Base-by-base conservation (phyloP, 1,140 invertebrate species). In the Drosophila parvula region DNA sequence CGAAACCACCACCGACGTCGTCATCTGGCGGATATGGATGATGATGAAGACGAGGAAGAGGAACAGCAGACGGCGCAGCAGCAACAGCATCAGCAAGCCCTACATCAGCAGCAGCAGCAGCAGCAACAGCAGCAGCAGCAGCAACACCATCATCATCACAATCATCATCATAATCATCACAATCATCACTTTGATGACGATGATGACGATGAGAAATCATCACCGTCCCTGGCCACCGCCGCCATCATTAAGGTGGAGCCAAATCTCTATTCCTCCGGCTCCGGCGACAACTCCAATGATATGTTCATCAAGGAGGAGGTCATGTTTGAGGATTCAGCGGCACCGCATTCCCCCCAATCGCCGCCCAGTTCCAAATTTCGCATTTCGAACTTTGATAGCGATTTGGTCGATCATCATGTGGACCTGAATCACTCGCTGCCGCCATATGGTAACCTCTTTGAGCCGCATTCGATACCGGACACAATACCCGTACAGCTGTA, bases 1-100 rank as follows among this genome's bases (percentile, higher is more conserved):
- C 90, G 90, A 91, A 91, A 90, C 60, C 86, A 91, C 86, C 90
- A 90, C 78, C 90, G 90, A 82, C 90, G 86, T 80, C 90, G 90
- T 63, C 90, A 91, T 85, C 47, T 86, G 34, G 81, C 90, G 22
- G 90, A 90, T 45, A 78, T 90, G 83, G 90, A 91, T 64, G 90
- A 91, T 55, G 90, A 91, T 67, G 90, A 91, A 67, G 76, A 88
- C 16, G 84, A 89, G 47, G 64, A 88, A 16, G 61, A 88, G 14
- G 65, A 85, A 10, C 64, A 81, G 40, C 62, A 84, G 9, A 58
- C 57, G 44, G 50, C 63, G 3, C 67, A 60, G 8, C 75, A 67
- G 14, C 45, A 57, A 14, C 55, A 45, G 7, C 41, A 64, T 36
- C 79, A 59, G 27, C 45, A 70, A 34, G 12, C 16, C 18, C 36